Conservation (phyloP, 2,113 vertebrate species). For the Pollachius pollachius region DNA sequence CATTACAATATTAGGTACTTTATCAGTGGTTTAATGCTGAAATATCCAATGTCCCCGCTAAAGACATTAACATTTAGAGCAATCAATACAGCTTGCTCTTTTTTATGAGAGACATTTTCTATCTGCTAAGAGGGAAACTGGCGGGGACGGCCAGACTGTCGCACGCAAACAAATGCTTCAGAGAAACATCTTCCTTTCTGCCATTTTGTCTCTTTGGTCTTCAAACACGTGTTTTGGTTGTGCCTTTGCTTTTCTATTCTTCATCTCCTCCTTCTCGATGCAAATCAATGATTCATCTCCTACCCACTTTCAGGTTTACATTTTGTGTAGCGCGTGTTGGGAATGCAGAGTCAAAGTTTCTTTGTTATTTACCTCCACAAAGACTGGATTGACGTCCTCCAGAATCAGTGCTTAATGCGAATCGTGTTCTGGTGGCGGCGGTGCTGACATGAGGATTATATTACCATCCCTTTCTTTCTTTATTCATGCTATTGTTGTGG, state of each 20-base stretch:
- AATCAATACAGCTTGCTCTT: conserved; percentile 73
- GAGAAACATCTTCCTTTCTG: conserved; percentile 29
- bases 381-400: too few species aligned
- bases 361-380: too few species aligned
- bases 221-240: conserved; percentile 22
- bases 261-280: too few species aligned
- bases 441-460: conserved; percentile 55
- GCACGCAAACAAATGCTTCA: conserved; percentile 42
- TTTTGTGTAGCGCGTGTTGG: too few species aligned
- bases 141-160: conserved; percentile 42
- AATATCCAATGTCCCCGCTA: conserved; percentile 67
- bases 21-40: conserved; percentile 69
- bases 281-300: too few species aligned
- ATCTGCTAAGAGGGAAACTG: conserved; percentile 44
- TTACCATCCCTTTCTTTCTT: conserved; percentile 62
- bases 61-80: conserved; percentile 75
- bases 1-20: conserved; percentile 70
- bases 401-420: too few species aligned
- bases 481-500: too few species aligned
- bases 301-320: too few species aligned
- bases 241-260: background rate
- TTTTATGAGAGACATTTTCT: conserved; percentile 61
- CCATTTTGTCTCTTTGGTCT: conserved; percentile 32
- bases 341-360: too few species aligned
- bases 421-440: conserved; percentile 51